phyloP scores from a whole-genome alignment of 2,888 invertebrate species.

The Auanema freiburgensis region DNA sequence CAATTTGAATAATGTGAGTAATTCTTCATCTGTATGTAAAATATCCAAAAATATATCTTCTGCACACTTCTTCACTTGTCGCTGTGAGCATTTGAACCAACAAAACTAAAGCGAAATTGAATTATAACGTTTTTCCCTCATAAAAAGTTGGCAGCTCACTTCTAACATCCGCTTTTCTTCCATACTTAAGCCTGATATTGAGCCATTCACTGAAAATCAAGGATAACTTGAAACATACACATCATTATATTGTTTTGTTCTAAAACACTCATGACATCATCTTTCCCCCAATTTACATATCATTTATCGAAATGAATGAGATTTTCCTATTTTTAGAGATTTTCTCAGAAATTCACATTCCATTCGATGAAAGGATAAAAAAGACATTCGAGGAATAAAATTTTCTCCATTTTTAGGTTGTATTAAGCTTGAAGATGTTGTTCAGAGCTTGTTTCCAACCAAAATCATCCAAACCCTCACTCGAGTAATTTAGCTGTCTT shows the following conservation, averaged over 20 bases:
- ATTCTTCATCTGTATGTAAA: conserved; percentile 37
- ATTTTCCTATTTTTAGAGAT: background rate
- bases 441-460: too few relatives aligned
- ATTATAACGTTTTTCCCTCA: background rate
- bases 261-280: too few relatives aligned
- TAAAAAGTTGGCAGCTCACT: conserved; percentile 17
- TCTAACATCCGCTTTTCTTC: conserved; percentile 43
- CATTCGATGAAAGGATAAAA: background rate
- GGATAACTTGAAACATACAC: too few relatives aligned
- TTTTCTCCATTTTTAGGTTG: too few relatives aligned
- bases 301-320: background rate
- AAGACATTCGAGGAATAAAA: too few relatives aligned
- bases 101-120: conserved; percentile 18
- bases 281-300: too few relatives aligned
- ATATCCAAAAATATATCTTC: conserved; percentile 44
- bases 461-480: too few relatives aligned
- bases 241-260: too few relatives aligned
- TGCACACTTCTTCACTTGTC: conserved; percentile 39
- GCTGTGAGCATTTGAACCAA: conserved; percentile 45
- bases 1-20: conserved; percentile 34
- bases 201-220: conserved; percentile 32
- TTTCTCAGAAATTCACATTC: background rate
- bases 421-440: too few relatives aligned
- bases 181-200: conserved; percentile 33
- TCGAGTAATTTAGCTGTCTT: too few relatives aligned